Percentiles rank a stretch among this genome's conserved stretches.
These are phyloP conservation scores for Drosophila mayri DNA, from an alignment of 1,140 invertebrate genomes.

Conservation along the genomic window DNA sequence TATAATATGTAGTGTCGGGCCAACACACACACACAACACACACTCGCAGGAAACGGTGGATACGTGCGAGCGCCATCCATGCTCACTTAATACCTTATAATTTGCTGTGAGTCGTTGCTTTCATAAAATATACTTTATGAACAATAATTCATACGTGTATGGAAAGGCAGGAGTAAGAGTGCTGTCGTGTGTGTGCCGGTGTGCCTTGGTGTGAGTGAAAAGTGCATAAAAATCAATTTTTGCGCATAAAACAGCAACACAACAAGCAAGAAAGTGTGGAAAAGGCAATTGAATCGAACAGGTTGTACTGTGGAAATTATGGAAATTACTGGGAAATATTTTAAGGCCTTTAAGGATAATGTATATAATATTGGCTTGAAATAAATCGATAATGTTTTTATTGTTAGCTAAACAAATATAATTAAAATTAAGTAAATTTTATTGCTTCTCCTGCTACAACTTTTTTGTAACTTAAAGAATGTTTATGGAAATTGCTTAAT, in stretches of 20 bases:
- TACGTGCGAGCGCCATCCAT: slow-evolving; percentile 72
- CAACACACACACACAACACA: slow-evolving; percentile 12
- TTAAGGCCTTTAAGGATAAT: background rate
- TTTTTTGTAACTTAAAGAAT: too few species aligned
- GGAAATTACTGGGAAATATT: background rate
- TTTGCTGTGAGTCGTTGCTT: slow-evolving; percentile 81
- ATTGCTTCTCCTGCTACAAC: too few species aligned
- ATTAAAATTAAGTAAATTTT: too few species aligned
- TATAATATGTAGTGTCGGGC: slow-evolving; percentile 53
- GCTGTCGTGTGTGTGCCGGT: slow-evolving; percentile 10
- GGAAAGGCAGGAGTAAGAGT: slow-evolving; percentile 24
- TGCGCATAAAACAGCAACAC: slow-evolving; percentile 72
- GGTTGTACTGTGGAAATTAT: background rate
- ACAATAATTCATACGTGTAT: slow-evolving; percentile 80
- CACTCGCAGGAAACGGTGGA: slow-evolving; percentile 12
- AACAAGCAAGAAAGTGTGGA: slow-evolving; percentile 28
- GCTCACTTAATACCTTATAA: slow-evolving; percentile 83
- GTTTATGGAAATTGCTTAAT: too few species aligned
- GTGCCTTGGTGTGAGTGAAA: slow-evolving; percentile 48
- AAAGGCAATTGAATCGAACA: slow-evolving; percentile 1
- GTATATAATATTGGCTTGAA: background rate
- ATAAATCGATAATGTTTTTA: background rate
- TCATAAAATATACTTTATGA: slow-evolving; percentile 84
- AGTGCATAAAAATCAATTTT: slow-evolving; percentile 84
- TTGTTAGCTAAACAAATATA: background rate